These are phyloP conservation scores for Lasioglossum albipes DNA, from an alignment of 1,140 invertebrate genomes.

Conservation along the genomic window DNA sequence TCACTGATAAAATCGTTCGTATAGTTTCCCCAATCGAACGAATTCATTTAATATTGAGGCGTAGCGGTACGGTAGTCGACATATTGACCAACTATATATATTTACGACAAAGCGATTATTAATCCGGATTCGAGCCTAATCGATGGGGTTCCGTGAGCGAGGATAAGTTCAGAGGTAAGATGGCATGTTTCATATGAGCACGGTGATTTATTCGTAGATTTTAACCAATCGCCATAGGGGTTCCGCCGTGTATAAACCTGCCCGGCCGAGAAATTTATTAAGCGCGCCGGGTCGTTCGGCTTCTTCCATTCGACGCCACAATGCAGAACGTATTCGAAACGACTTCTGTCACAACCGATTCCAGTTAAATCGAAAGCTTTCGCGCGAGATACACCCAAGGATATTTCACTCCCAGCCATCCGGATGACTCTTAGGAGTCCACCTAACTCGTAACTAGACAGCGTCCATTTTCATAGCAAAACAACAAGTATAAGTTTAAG, in stretches of 20 bases:
- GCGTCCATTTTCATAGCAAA: no score
- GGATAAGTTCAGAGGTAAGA: slow-evolving; percentile 17
- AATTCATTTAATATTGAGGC: no score
- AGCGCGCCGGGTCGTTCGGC: slow-evolving; percentile 13
- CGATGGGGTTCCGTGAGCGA: slow-evolving; percentile 7
- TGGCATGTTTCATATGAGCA: slow-evolving; percentile 35
- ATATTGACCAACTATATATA: no score
- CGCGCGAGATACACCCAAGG: background rate
- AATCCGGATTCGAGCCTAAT: background rate
- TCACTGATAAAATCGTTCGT: no score
- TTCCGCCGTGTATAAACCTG: slow-evolving; percentile 42
- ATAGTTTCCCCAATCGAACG: no score
- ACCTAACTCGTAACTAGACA: background rate
- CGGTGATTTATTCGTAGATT: slow-evolving; percentile 50
- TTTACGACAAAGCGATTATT: no score
- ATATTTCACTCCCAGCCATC: slow-evolving; percentile 3
- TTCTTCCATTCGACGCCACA: slow-evolving; percentile 32
- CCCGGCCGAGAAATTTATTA: slow-evolving; percentile 41
- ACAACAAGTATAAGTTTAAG: no score
- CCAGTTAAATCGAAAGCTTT: slow-evolving; percentile 24
- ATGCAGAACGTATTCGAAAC: slow-evolving; percentile 38
- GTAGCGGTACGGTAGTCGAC: no score
- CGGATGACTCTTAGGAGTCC: no score
- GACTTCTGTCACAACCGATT: slow-evolving; percentile 36
- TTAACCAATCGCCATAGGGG: slow-evolving; percentile 51